phyloP scores from a whole-genome alignment of 2,797 vertebrate species.

The Anas capensis region DNA sequence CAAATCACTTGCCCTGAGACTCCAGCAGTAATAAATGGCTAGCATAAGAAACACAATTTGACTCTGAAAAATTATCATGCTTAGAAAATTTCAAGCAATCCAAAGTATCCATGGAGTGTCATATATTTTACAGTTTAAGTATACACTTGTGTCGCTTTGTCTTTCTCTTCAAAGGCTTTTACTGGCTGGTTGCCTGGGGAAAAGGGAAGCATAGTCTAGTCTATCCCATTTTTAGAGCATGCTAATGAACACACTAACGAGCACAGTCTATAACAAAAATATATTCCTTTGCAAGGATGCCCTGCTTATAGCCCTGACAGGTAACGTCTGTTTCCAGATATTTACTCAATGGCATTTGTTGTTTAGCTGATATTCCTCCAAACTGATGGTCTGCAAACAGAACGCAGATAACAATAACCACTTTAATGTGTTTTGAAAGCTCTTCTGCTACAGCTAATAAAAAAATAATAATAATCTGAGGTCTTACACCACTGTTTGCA shows the following conservation, averaged over 20 bases:
- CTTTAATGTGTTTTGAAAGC: not conserved
- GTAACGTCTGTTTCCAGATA: not conserved
- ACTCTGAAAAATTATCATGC: conserved; percentile 64
- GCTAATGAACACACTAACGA: not conserved
- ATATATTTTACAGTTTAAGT: conserved; percentile 66
- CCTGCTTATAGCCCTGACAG: not conserved
- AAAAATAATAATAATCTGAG: not conserved
- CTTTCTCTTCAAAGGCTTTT: conserved; percentile 64
- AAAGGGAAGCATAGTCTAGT: conserved; percentile 21
- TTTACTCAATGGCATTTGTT: not conserved
- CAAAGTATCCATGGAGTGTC: conserved; percentile 72
- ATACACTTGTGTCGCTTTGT: conserved; percentile 59
- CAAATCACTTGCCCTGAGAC: conserved; percentile 16
- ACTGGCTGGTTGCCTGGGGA: conserved; percentile 66
- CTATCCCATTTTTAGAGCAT: not conserved
- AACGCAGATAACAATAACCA: not conserved
- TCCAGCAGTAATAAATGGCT: not conserved
- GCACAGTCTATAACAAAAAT: not conserved
- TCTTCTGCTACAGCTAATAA: not conserved
- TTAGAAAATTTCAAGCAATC: conserved; percentile 65
- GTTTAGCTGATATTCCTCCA: not conserved
- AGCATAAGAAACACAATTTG: conserved; percentile 8
- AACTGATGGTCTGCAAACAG: not conserved
- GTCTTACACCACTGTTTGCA: not conserved
- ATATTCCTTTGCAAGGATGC: not conserved